Evolutionary conservation across 2,888 invertebrate genomes (phyloP).

Genomic region (Gryllus longicercus): DNA sequence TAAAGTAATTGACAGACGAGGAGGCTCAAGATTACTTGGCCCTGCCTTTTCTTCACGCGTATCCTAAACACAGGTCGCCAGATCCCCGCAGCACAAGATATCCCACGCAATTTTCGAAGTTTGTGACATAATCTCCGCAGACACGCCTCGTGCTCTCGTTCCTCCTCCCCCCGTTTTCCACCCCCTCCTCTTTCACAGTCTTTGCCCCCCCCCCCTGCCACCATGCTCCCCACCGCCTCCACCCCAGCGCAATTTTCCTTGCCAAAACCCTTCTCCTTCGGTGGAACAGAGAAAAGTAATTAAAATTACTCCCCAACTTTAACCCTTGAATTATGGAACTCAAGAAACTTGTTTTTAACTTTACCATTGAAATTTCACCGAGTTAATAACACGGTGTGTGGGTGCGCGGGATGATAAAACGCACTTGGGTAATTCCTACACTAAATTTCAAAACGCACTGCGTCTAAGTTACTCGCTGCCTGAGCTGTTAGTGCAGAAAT

Average conservation of each 20-base stretch:
- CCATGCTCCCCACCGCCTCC: background rate
- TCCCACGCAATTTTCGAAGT: conserved; percentile 8
- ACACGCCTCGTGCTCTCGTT: background rate
- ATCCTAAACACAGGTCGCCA: background rate
- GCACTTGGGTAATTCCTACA: conserved; percentile 17
- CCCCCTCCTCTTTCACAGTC: background rate
- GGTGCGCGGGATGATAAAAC: background rate
- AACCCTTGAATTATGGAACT: conserved; percentile 17
- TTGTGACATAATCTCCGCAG: background rate
- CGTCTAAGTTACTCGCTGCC: background rate
- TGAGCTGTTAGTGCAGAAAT: conserved; percentile 17
- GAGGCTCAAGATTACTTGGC: too few species aligned
- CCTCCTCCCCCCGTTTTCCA: background rate
- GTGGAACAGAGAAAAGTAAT: conserved; percentile 17
- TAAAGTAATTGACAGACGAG: too few species aligned
- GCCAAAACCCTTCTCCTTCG: conserved; percentile 8
- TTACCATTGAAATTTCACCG: conserved; percentile 17
- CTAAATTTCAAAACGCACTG: conserved; percentile 17
- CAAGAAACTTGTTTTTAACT: conserved; percentile 17
- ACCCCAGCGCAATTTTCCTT: conserved; percentile 3
- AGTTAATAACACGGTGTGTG: conserved; percentile 17
- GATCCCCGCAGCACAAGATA: conserved; percentile 4
- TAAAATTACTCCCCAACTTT: conserved; percentile 17
- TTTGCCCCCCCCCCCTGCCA: background rate
- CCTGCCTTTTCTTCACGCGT: background rate